Base-by-base conservation (phyloP, 2,888 invertebrate genomes). In the Drosophila atripex region DNA sequence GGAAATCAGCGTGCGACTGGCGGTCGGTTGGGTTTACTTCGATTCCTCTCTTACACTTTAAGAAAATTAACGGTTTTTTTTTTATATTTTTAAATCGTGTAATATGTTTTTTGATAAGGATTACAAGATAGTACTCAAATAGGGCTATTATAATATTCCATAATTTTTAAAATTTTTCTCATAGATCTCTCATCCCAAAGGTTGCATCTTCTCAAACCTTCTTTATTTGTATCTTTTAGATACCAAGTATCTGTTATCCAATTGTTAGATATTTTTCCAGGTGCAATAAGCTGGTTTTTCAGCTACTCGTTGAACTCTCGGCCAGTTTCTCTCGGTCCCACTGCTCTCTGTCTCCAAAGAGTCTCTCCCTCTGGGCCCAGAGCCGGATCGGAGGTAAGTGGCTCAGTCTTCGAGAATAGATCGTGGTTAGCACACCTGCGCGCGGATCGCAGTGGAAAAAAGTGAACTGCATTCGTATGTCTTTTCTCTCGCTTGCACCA, bases 361-460 rank as follows among this genome's bases (percentile, higher is more conserved):
- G 6, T 53, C 46, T 56, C 66, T 30, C 45, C 21, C 38, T 47
- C 28, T 32, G 11, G 38, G 25, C 47, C 41, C 46, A 45, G 12
- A 46, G 46, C 52, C 3, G 8, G 53, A 45, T 65, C 71, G 69
- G 61, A 61, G 70, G 77, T 78, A 80, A 75, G 83, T 54, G 88
- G 82, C 88, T 91, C 89, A 91, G 91, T 91, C 90, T 90, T 88
- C 88, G 88, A 90, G 89, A 88, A 90, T 89, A 90, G 90, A 91
- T 91, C 90, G 89, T 90, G 77, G 88, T 75, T 77, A 87, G 86
- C 89, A 89, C 91, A 91, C 91, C 91, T 91, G 91, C 88, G 74
- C 84, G 88, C 84, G 84, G 75, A 82, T 58, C 73, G 79, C 72
- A 71, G 52, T 41, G 47, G 16, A 23, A 28, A 39, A 68, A 51